Evolutionary conservation across 1,140 invertebrate genomes (phyloP), one percentile per base, ranked within the genome.

Genomic region (Heliconius nattereri): DNA sequence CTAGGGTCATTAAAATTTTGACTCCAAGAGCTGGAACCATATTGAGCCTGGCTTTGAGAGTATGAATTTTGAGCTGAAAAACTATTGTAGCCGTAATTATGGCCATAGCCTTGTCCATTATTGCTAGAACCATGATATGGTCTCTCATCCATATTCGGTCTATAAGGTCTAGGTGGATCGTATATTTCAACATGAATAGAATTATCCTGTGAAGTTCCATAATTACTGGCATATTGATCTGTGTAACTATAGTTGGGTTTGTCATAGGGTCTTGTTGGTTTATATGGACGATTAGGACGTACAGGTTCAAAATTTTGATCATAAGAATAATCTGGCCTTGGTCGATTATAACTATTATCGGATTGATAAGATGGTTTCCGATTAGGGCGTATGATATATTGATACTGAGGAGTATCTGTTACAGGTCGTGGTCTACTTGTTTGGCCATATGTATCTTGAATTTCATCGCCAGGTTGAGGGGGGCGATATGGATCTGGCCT

Each of bases 151-250:
- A 80, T 76, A 73, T 54, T 82, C 19, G 90, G 88, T 72, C 78
- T 89, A 57, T 91, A 90, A 9, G 90, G 88, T 79, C 91, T 84
- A 5, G 91, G 91, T 37, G 92, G 91, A 74, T 93, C 92, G 76
- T 89, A 85, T 54, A 94, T 93, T 87, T 92, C 90, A 2, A 93
- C 80, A 74, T 92, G 85, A 60, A 93, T 89, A 2, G 89, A 90
- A 80, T 94, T 91, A 76, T 93, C 91, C 37, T 89, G 79, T 52
- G 89, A 83, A 20, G 78, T 74, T 5, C 89, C 91, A 82, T 93
- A 92, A 79, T 87, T 88, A 54, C 90, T 90, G 5, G 90, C 91
- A 57, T 92, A 91, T 76, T 90, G 89, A 54, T 82, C 84, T 54
- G 89, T 86, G 37, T 91, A 91, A 57, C 73, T 87, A 74, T 90